Evolutionary conservation across 1,140 invertebrate species (phyloP), one percentile per base, ranked within the genome.

Genomic region (Latrodectus geometricus): DNA sequence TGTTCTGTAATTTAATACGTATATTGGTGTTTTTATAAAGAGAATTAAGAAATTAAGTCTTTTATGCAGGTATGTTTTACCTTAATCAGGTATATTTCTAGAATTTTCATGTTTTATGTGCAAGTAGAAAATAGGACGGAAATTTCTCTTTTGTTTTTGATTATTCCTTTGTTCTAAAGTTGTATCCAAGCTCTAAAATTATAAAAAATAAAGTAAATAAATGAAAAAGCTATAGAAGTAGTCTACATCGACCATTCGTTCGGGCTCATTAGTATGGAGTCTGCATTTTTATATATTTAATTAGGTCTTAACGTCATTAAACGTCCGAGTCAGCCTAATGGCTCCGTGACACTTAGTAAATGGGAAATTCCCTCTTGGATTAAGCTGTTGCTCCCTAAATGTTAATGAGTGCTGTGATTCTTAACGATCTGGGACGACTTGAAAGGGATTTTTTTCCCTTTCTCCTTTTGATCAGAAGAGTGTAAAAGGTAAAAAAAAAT

Each of bases 381-480:
- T 35, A 35, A 74, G 56, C 54, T 74, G 80, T 83, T 83, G 70
- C 80, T 79, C 8, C 35, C 70, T 74, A 23, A 48, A 74, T 54
- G 80, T 74, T 83, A 83, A 83, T 83, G 80, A 74, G 52, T 35
- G 50, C n/a, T 73, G 52, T 74, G 80, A 83, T 83, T 83, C 15
- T 83, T 83, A 83, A 83, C 80, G 80, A 83, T 83, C 48, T 35
- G 80, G n/a, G 11, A 52, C 20, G 21, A 54, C 52, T 69, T 69
- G 20, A 23, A 21, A 21, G 17, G 14, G 11, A 69, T 20, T 21
- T 69, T 69, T 69, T 21, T 69, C 20, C 68, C 11, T 61, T 61
- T 17, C 54, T 61, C 17, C 54, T 61, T 61, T 61, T 11, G 17
- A 17, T 17, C 17, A 8, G 17, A 61, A 61, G 54, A 61, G 54